Percentiles rank a stretch among this genome's conserved stretches.
These are phyloP conservation scores for Calliopsis andreniformis DNA, from an alignment of 1,140 invertebrate genomes.

Conservation along the genomic window DNA sequence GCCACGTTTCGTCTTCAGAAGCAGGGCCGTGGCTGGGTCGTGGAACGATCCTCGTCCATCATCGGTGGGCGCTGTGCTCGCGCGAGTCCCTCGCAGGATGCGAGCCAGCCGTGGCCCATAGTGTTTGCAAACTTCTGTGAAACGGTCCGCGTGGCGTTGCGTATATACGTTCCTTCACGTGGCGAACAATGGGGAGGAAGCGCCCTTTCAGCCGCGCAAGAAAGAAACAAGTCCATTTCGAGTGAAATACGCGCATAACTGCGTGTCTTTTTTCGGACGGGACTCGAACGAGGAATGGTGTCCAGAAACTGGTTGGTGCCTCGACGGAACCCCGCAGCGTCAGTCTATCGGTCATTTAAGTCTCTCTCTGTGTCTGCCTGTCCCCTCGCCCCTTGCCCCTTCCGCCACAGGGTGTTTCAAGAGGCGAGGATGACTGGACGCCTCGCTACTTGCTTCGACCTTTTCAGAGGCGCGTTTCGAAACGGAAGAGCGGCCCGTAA, in stretches of 20 bases:
- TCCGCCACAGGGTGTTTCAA: not conserved
- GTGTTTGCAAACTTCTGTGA: slow-evolving; percentile 67
- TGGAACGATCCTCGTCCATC: slow-evolving; percentile 39
- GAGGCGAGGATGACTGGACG: slow-evolving; percentile 30
- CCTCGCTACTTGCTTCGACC: slow-evolving; percentile 10
- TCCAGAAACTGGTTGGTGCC: slow-evolving; percentile 43
- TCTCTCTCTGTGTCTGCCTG: slow-evolving; percentile 8
- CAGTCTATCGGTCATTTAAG: slow-evolving; percentile 52
- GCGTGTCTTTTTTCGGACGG: slow-evolving; percentile 30
- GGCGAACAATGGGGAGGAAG: slow-evolving; percentile 62
- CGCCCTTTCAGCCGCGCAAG: slow-evolving; percentile 30
- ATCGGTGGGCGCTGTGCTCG: not conserved
- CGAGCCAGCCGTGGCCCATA: slow-evolving; percentile 4
- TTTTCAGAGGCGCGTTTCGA: slow-evolving; percentile 14
- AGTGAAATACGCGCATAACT: slow-evolving; percentile 50
- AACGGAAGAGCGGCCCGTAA: slow-evolving; percentile 17
- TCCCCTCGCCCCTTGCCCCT: not conserved
- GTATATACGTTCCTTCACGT: slow-evolving; percentile 17
- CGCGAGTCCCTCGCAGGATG: not conserved
- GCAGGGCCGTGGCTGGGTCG: too few relatives aligned
- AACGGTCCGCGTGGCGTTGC: not conserved
- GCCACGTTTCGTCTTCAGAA: not conserved
- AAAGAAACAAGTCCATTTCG: slow-evolving; percentile 47
- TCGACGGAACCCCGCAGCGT: slow-evolving; percentile 46
- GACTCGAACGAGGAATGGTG: slow-evolving; percentile 22